Conservation (phyloP, 2,113 vertebrate genomes). For the Otolemur garnettii region DNA sequence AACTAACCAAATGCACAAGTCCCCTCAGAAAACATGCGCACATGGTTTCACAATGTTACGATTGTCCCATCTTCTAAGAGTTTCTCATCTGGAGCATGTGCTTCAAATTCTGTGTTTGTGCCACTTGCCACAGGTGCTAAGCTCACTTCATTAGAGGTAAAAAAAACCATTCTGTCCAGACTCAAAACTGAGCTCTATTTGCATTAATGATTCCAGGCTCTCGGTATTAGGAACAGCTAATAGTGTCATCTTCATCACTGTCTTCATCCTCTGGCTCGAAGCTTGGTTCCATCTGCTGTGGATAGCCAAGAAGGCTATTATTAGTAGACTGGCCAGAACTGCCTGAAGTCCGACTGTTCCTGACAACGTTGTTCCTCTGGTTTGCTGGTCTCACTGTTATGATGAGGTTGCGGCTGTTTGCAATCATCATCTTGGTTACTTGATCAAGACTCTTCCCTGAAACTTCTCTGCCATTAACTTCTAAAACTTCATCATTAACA, state of each 20-base stretch:
- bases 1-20: slow-evolving; percentile 71
- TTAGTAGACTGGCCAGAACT: slow-evolving; percentile 93
- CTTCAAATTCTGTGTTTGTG: slow-evolving; percentile 83
- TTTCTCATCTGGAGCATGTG: slow-evolving; percentile 83
- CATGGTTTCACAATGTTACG: slow-evolving; percentile 93
- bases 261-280: slow-evolving; percentile 91
- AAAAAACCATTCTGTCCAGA: slow-evolving; percentile 92
- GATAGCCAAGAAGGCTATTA: slow-evolving; percentile 89
- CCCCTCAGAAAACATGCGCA: neutral
- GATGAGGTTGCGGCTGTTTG: slow-evolving; percentile 95
- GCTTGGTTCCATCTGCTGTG: slow-evolving; percentile 88
- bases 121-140: slow-evolving; percentile 83
- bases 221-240: slow-evolving; percentile 87
- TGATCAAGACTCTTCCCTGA: slow-evolving; percentile 94
- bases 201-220: slow-evolving; percentile 90
- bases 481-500: slow-evolving; percentile 94
- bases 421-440: slow-evolving; percentile 96
- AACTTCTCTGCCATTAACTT: slow-evolving; percentile 94
- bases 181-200: slow-evolving; percentile 92
- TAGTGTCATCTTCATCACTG: slow-evolving; percentile 95
- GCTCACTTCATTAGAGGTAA: slow-evolving; percentile 84
- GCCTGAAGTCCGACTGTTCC: slow-evolving; percentile 90
- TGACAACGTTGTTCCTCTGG: slow-evolving; percentile 94
- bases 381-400: slow-evolving; percentile 94
- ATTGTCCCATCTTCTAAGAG: slow-evolving; percentile 96